Percentiles rank a stretch among this genome's conserved stretches.
Evolutionary conservation across 1,140 invertebrate species (phyloP).

Genomic region (Neodiprion lecontei): DNA sequence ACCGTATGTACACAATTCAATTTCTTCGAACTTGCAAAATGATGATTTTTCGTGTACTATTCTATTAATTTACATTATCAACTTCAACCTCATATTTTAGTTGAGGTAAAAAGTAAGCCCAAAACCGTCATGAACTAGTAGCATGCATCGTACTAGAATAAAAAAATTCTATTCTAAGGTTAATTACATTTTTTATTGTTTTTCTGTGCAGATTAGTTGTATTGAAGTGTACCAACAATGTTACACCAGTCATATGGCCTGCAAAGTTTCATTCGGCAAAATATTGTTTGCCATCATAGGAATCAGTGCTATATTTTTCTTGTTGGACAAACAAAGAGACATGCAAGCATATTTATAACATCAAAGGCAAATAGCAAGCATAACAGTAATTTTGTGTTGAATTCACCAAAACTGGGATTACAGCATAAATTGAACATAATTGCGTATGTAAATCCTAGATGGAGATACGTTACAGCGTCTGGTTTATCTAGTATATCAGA

Average conservation of each 20-base stretch:
- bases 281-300: constrained; percentile 34
- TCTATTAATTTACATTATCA: too few relatives aligned
- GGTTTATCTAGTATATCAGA: constrained; percentile 32
- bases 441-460: constrained; percentile 29
- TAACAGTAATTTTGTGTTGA: constrained; percentile 35
- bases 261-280: constrained; percentile 42
- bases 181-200: too few relatives aligned
- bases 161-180: too few relatives aligned
- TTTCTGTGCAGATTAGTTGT: too few relatives aligned
- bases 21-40: too few relatives aligned
- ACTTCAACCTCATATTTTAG: too few relatives aligned
- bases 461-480: constrained; percentile 27
- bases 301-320: constrained; percentile 47
- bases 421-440: constrained; percentile 31
- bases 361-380: constrained; percentile 35
- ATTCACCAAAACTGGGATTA: constrained; percentile 34
- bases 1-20: too few relatives aligned
- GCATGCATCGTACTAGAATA: too few relatives aligned
- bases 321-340: constrained; percentile 40
- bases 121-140: too few relatives aligned
- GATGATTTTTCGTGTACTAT: too few relatives aligned
- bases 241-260: constrained; percentile 49
- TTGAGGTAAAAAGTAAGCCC: too few relatives aligned
- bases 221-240: constrained; percentile 32
- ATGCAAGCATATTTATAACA: constrained; percentile 48